Percentiles rank a stretch among this genome's conserved stretches.
These are phyloP conservation scores for Dolomedes plantarius DNA, from an alignment of 2,888 invertebrate genomes.

Conservation along the genomic window DNA sequence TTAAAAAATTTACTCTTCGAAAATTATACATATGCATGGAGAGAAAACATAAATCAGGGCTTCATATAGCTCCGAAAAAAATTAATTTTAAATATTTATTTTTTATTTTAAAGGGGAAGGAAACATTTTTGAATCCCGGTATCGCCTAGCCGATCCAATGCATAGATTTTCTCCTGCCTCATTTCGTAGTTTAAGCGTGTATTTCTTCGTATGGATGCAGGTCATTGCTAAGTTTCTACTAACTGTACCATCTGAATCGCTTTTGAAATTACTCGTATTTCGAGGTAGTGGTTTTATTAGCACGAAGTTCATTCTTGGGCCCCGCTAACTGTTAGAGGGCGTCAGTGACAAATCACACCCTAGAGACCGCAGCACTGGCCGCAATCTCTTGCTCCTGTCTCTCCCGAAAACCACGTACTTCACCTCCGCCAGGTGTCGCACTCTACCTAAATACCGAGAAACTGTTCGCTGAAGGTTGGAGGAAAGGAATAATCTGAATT, in stretches of 20 bases:
- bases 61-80: no score
- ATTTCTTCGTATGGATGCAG: no score
- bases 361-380: constrained; percentile 17
- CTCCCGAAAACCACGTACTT: not conserved
- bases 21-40: no score
- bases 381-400: constrained; percentile 26
- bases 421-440: not conserved
- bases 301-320: not conserved
- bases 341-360: constrained; percentile 60
- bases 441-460: not conserved
- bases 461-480: not conserved
- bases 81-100: no score
- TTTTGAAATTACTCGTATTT: not conserved
- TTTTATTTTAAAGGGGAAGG: no score
- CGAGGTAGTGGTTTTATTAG: not conserved
- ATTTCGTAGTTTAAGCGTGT: no score
- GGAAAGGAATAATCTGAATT: not conserved
- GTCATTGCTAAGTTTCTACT: no score
- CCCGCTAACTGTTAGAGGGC: constrained; percentile 42
- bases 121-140: no score
- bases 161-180: no score
- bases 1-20: no score
- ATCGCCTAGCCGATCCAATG: no score
- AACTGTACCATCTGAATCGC: not conserved
- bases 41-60: no score